phyloP scores from a whole-genome alignment of 2,113 vertebrate species.

The Cricetomys ansorgei region DNA sequence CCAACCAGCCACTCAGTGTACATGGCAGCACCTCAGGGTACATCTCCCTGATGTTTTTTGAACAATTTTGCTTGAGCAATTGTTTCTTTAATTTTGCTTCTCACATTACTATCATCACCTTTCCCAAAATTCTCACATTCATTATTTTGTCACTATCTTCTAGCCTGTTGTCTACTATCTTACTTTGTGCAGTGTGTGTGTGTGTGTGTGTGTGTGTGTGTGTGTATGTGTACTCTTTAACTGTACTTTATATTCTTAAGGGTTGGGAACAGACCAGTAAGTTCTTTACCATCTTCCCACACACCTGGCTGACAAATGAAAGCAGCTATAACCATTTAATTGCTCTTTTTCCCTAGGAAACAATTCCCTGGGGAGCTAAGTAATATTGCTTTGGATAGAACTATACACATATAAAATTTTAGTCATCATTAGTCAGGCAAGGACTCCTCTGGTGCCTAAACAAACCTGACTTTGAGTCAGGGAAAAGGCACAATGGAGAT shows the following conservation, averaged over 20 bases:
- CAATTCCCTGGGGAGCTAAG: background rate
- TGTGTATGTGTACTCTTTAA: background rate
- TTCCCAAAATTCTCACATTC: conserved; percentile 18
- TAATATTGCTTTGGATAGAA: conserved; percentile 24
- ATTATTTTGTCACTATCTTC: conserved; percentile 36
- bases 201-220: background rate
- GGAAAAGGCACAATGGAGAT: background rate
- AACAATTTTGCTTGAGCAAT: background rate
- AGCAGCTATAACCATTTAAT: conserved; percentile 5
- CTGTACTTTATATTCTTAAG: conserved; percentile 7
- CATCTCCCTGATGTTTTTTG: background rate
- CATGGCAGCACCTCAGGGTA: background rate
- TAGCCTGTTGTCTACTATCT: background rate
- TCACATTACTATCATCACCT: background rate
- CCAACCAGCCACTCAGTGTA: background rate
- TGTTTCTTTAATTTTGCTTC: background rate
- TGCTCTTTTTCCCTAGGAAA: background rate
- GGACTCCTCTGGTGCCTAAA: background rate
- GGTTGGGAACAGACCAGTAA: background rate
- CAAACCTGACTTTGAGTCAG: background rate
- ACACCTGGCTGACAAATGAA: conserved; percentile 24
- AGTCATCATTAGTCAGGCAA: conserved; percentile 45
- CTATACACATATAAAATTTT: background rate
- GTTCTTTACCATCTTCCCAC: conserved; percentile 24
- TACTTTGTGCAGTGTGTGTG: background rate